These are phyloP conservation scores for Rallus limicola DNA, from an alignment of 2,113 vertebrate genomes.

Conservation along the genomic window DNA sequence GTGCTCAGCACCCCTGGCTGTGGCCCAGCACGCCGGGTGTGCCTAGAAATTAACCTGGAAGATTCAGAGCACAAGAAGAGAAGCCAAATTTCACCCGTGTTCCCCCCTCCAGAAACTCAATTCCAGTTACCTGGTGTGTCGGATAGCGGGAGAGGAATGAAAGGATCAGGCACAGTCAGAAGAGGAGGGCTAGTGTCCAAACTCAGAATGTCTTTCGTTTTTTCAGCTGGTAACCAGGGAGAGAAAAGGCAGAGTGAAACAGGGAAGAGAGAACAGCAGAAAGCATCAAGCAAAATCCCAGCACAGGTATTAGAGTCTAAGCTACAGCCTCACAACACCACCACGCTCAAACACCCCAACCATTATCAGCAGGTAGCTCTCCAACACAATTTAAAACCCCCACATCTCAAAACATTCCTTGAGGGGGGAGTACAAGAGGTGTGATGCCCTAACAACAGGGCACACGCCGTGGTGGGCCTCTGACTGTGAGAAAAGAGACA, in stretches of 20 bases:
- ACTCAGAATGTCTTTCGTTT: constrained; percentile 79
- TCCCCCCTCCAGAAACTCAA: background rate
- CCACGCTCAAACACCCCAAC: background rate
- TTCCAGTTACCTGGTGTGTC: constrained; percentile 85
- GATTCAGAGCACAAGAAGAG: background rate
- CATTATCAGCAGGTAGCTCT: background rate
- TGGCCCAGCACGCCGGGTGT: background rate
- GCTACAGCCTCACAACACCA: background rate
- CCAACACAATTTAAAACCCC: background rate
- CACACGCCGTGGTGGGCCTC: fast-evolving
- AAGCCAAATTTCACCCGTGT: background rate
- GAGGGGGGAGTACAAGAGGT: background rate
- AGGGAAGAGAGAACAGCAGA: constrained; percentile 23
- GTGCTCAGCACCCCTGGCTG: background rate
- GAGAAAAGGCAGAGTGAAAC: constrained; percentile 22
- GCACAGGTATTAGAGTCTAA: background rate
- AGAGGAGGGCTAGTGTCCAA: constrained; percentile 81
- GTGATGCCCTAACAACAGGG: background rate
- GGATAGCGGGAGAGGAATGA: constrained; percentile 82
- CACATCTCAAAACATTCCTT: background rate
- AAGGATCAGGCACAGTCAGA: constrained; percentile 86
- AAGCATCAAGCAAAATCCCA: background rate
- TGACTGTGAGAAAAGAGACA: background rate
- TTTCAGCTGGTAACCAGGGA: constrained; percentile 76
- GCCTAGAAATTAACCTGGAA: background rate